These are phyloP conservation scores for Copidosoma floridanum DNA, from an alignment of 1,140 invertebrate species.

Conservation along the genomic window DNA sequence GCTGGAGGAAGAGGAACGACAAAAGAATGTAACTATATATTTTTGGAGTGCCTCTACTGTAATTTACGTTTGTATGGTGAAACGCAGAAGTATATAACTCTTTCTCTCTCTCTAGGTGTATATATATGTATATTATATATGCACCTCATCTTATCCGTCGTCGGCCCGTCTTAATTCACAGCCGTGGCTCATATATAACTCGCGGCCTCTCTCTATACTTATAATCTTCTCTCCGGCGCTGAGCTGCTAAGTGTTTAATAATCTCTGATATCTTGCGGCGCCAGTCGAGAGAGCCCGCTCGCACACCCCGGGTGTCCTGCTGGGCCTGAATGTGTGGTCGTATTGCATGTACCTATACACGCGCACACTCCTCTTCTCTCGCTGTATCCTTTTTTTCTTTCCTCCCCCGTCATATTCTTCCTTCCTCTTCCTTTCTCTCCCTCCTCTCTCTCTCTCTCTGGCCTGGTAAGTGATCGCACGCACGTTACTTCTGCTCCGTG, in stretches of 20 bases:
- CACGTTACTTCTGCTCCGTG: too few species aligned
- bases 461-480: too few species aligned
- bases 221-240: neutral
- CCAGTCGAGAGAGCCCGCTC: constrained; percentile 35
- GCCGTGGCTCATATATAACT: constrained; percentile 47
- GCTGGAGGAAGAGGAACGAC: too few species aligned
- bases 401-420: constrained; percentile 18
- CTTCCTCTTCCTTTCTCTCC: constrained; percentile 13
- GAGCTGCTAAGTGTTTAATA: constrained; percentile 56
- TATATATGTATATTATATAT: too few species aligned
- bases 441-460: neutral
- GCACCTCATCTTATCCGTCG: constrained; percentile 42
- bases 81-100: too few species aligned
- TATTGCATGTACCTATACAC: constrained; percentile 38
- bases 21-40: too few species aligned
- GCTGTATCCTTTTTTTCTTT: neutral
- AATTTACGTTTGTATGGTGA: too few species aligned
- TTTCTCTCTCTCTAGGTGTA: too few species aligned
- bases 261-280: constrained; percentile 52
- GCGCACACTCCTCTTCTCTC: constrained; percentile 33
- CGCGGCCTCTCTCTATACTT: constrained; percentile 42
- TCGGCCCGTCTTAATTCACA: constrained; percentile 53
- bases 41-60: too few species aligned
- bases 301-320: constrained; percentile 42
- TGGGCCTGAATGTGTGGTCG: constrained; percentile 50